A percentile compares a stretch with the other conserved stretches of the same genome.
Conservation (phyloP, 1,140 invertebrate species). For the Zeugodacus cucurbitae region DNA sequence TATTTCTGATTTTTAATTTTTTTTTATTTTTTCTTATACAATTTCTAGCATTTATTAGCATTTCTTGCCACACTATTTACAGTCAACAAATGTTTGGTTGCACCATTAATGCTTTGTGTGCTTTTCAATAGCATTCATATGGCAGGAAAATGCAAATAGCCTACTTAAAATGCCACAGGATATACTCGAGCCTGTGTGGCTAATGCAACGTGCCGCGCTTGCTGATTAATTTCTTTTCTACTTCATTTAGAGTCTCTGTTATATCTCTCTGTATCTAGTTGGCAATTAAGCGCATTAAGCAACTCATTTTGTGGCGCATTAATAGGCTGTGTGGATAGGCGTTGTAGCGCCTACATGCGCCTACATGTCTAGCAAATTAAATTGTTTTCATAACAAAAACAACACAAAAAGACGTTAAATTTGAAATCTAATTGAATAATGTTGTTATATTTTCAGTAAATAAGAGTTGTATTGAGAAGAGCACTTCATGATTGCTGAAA, state of each 20-base stretch:
- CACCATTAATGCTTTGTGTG: neutral
- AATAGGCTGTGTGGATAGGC: neutral
- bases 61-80: neutral
- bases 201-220: neutral
- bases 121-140: neutral
- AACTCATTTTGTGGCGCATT: neutral
- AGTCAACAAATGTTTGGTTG: neutral
- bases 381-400: neutral
- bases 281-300: slow-evolving; percentile 13
- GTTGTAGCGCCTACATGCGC: slow-evolving; percentile 41
- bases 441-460: neutral
- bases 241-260: too few relatives aligned
- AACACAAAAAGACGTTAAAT: neutral
- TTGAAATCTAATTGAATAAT: neutral
- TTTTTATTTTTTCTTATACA: neutral
- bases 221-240: neutral
- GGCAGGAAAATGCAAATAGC: neutral
- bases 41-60: neutral
- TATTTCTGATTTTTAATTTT: neutral
- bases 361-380: slow-evolving; percentile 44
- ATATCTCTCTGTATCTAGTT: neutral
- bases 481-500: neutral
- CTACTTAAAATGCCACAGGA: neutral
- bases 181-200: slow-evolving; percentile 26
- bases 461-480: too few relatives aligned